Conservation (phyloP, 2,113 vertebrate genomes). For the Talpa occidentalis region DNA sequence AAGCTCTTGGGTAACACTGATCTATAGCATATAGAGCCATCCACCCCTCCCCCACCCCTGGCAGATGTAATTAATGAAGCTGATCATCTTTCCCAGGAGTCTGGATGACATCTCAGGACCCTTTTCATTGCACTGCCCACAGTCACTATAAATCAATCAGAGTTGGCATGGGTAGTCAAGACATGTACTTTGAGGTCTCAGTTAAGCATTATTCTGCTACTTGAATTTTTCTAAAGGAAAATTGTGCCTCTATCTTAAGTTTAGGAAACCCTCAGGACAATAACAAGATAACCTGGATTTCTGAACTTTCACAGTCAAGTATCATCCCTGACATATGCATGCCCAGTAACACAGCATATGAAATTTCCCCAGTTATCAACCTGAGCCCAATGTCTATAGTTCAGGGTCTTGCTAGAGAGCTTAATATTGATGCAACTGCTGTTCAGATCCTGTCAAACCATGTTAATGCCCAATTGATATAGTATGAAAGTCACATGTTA, state of each 20-base stretch:
- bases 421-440: background rate
- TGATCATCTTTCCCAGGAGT: background rate
- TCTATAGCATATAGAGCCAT: background rate
- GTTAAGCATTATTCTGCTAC: background rate
- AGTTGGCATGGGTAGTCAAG: background rate
- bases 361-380: background rate
- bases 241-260: background rate
- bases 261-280: background rate
- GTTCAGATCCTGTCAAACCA: background rate
- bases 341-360: background rate
- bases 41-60: background rate
- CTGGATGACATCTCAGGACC: background rate
- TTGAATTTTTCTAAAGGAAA: conserved; percentile 7
- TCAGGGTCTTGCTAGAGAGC: background rate
- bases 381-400: background rate
- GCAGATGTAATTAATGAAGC: background rate
- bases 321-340: background rate
- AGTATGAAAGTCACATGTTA: background rate
- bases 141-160: background rate
- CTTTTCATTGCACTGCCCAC: background rate
- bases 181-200: conserved; percentile 1
- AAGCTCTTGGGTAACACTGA: background rate
- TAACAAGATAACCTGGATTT: conserved; percentile 28
- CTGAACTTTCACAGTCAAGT: background rate
- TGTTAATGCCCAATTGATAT: background rate